Evolutionary conservation across 2,113 vertebrate species (phyloP).

Genomic region (Eonycteris spelaea): DNA sequence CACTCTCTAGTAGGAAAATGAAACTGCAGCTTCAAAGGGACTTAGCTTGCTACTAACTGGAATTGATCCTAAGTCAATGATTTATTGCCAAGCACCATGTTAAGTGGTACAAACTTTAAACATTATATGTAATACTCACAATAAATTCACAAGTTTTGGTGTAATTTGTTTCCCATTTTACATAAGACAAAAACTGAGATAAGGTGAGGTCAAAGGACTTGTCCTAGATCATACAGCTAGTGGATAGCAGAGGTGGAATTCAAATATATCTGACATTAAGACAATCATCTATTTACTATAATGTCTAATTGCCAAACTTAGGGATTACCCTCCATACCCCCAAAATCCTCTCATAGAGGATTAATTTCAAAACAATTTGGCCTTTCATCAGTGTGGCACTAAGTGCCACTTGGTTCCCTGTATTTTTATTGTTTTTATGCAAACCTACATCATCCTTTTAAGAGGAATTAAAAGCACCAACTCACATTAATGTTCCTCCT

Average conservation of each 20-base stretch:
- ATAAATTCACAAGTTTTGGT: not conserved
- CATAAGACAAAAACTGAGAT: not conserved
- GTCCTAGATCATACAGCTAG: not conserved
- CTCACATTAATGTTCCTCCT: not conserved
- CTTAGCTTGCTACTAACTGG: not conserved
- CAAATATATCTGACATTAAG: not conserved
- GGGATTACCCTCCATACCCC: not conserved
- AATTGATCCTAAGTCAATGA: not conserved
- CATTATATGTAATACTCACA: not conserved
- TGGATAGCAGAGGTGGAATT: not conserved
- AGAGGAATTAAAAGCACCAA: slow-evolving; percentile 5
- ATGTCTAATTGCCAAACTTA: not conserved
- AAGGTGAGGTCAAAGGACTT: not conserved
- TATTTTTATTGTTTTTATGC: slow-evolving; percentile 26
- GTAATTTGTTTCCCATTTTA: not conserved
- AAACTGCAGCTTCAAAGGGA: slow-evolving; percentile 24
- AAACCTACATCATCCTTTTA: slow-evolving; percentile 13
- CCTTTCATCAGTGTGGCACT: not conserved
- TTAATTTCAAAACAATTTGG: not conserved
- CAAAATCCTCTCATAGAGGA: not conserved
- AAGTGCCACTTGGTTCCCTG: not conserved
- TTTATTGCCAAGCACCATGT: not conserved
- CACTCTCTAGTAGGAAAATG: not conserved
- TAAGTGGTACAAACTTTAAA: slow-evolving; percentile 10
- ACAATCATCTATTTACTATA: not conserved